Percentiles rank a stretch among this genome's conserved stretches.
Conservation (phyloP, 2,888 invertebrate species). For the Coelinius sp. region DNA sequence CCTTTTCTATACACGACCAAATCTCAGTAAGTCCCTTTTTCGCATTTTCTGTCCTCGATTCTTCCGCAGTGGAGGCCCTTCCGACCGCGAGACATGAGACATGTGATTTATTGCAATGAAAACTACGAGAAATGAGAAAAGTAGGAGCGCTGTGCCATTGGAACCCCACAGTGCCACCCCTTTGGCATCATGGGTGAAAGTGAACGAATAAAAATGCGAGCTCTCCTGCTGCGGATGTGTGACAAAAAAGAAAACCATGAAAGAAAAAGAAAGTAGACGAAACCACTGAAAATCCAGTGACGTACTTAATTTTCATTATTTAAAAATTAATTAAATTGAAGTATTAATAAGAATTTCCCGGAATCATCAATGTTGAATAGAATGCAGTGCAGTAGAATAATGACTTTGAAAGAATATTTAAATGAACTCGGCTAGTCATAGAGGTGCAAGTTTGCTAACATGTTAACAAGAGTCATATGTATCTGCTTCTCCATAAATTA, state of each 20-base stretch:
- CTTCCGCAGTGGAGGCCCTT: constrained; percentile 55
- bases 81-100: constrained; percentile 51
- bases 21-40: constrained; percentile 53
- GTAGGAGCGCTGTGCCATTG: constrained; percentile 49
- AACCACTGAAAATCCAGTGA: constrained; percentile 3
- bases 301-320: neutral
- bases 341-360: neutral
- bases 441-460: constrained; percentile 33
- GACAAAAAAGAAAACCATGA: neutral
- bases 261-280: neutral
- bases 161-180: constrained; percentile 25
- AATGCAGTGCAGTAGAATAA: neutral
- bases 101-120: constrained; percentile 69
- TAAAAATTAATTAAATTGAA: neutral
- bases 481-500: constrained; percentile 5
- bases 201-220: constrained; percentile 51
- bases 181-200: constrained; percentile 26
- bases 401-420: neutral
- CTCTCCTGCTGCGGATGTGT: neutral
- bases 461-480: constrained; percentile 54
- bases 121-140: constrained; percentile 69
- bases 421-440: neutral
- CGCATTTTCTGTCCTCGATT: constrained; percentile 45
- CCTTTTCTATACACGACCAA: neutral
- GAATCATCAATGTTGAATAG: no score